A percentile compares a stretch with the other conserved stretches of the same genome.
phyloP scores from a whole-genome alignment of 2,113 vertebrate genomes.

The Oreochromis spilurus region DNA sequence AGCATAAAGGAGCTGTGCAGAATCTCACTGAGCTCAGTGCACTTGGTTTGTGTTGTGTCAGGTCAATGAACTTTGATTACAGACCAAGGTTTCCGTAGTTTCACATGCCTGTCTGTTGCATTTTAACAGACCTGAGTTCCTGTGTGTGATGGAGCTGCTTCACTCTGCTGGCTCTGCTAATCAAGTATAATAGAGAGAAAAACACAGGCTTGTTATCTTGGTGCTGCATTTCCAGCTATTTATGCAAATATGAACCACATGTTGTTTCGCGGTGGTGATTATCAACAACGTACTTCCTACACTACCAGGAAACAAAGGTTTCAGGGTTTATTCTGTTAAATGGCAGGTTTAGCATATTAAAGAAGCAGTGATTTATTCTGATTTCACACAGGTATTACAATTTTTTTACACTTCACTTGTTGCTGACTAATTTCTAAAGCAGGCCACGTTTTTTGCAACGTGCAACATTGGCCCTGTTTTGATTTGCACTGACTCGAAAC shows the following conservation, averaged over 20 bases:
- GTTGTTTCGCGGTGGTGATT: neutral
- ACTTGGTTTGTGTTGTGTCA: slow-evolving; percentile 15
- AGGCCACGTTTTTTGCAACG: neutral
- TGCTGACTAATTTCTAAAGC: neutral
- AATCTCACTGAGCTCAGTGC: slow-evolving; percentile 3
- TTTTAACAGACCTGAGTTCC: neutral
- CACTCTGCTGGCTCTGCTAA: slow-evolving; percentile 28
- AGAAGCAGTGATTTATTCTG: neutral
- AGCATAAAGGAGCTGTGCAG: neutral
- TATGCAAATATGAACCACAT: slow-evolving; percentile 20
- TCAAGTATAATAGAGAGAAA: slow-evolving; percentile 1
- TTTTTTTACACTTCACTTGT: neutral
- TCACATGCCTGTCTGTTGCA: neutral
- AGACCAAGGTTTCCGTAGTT: neutral
- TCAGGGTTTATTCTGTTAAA: neutral
- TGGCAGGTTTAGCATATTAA: neutral
- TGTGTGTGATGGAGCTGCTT: neutral
- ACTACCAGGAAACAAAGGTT: neutral
- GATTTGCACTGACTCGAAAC: neutral
- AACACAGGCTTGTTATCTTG: neutral
- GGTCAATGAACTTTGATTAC: slow-evolving; percentile 11
- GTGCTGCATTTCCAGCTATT: slow-evolving; percentile 11
- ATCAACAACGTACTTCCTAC: neutral
- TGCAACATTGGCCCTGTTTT: neutral
- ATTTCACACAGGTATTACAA: neutral